Evolutionary conservation across 2,888 invertebrate species (phyloP), one percentile per base, ranked within the genome.

Genomic region (Ectemnius continuus): DNA sequence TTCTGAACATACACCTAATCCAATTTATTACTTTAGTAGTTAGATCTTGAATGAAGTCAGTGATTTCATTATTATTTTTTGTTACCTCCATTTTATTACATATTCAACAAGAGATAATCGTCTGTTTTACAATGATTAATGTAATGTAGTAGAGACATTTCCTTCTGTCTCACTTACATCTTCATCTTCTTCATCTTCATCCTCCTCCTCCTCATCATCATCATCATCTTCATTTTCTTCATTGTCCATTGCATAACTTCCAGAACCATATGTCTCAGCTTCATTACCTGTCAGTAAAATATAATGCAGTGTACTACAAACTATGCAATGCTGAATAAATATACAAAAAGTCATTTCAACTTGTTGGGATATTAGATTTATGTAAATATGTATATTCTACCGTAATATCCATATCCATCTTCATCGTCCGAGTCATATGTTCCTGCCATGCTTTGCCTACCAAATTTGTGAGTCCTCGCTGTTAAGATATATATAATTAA

Each of bases 381-480:
- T 23, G n/a, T 16, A 20, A 69, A 63, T 20, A 4, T 23, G n/a
- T n/a, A 58, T 28, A 18, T 23, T 46, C 8, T 89, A 76, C 92
- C 92, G 63, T 92, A 91, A 84, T 91, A 92, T 59, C 91, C 92
- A 71, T 93, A 93, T 59, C 91, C 92, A 59, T 92, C 93, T 85
- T 94, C 94, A 76, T 94, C 95, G 84, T 95, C 95, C 76, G 94
- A 94, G 83, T 94, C 93, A 76, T 92, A 92, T 70, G 90, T 91
- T 52, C 89, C 91, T 62, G 93, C 93, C 84, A 95, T 94, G 84
- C 95, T 95, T 92, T 97, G 97, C 26, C 97, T 93, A 13, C 97
- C 97, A 92, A 96, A 97, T 89, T 97, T 97, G 90, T 97, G 97
- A 80, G 94, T 95, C 67, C 97, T 94, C 79, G 96, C 96, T 96